Conservation (phyloP, 1,140 invertebrate species). For the Metaphire vulgaris region DNA sequence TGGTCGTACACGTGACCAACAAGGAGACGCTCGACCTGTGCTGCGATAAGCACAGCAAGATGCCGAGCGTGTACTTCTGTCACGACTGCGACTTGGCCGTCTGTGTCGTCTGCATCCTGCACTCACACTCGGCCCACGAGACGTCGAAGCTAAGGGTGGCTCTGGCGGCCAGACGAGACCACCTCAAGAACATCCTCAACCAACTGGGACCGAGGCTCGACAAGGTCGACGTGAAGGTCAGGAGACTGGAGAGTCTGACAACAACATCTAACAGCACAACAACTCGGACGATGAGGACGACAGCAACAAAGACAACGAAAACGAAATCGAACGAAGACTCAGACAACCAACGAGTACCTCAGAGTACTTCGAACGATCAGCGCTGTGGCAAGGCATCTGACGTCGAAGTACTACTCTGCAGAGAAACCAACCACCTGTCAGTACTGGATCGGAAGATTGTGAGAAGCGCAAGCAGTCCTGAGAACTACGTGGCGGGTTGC, state of each 20-base stretch:
- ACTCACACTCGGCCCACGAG: not conserved
- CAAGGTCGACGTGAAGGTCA: conserved; percentile 2
- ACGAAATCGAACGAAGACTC: not conserved
- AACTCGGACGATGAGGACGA: not conserved
- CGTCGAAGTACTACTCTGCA: too few species aligned
- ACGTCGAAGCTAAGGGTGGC: conserved; percentile 11
- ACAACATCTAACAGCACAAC: not conserved
- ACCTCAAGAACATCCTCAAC: conserved; percentile 21
- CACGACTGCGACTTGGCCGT: conserved; percentile 13
- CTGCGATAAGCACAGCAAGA: conserved; percentile 18
- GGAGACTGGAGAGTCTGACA: not conserved
- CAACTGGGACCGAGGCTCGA: conserved; percentile 4
- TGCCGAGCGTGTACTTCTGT: conserved; percentile 21
- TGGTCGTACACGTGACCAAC: conserved; percentile 1
- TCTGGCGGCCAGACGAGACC: conserved; percentile 10
- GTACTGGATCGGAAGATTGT: not conserved
- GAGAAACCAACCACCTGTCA: not conserved
- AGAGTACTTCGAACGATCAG: not conserved
- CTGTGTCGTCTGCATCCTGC: conserved; percentile 20
- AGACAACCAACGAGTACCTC: not conserved
- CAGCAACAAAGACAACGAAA: too few species aligned
- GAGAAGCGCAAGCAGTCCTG: not conserved
- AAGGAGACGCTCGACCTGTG: conserved; percentile 8
- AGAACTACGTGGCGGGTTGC: not conserved
- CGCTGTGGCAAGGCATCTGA: not conserved